A percentile compares a stretch with the other conserved stretches of the same genome.
phyloP scores from a whole-genome alignment of 2,797 vertebrate species.

The Pseudotriccus pelzelni region DNA sequence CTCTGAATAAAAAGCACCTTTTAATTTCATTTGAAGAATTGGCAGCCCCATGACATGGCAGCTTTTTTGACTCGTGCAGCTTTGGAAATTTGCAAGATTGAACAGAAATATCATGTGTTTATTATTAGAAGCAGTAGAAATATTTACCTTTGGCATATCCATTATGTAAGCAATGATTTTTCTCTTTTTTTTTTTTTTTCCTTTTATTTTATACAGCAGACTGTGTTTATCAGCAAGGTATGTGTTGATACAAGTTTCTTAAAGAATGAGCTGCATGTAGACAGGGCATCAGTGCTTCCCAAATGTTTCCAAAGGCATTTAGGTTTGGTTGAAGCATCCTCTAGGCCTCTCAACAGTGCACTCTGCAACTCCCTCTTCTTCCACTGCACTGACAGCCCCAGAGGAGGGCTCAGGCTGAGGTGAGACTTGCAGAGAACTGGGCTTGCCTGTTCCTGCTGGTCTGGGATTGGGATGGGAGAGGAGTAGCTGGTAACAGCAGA shows the following conservation, averaged over 20 bases:
- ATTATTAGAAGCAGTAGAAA: not conserved
- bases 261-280: not conserved
- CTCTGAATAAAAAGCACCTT: not conserved
- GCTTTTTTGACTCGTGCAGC: not conserved
- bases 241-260: not conserved
- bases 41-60: not conserved
- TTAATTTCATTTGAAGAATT: not conserved
- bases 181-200: not conserved
- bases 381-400: fast-evolving
- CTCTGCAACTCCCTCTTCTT: not conserved
- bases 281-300: not conserved
- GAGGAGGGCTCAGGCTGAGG: not conserved
- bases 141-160: not conserved
- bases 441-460: not conserved
- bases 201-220: not conserved
- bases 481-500: not conserved
- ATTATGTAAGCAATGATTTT: not conserved
- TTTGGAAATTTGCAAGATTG: not conserved
- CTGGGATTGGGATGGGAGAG: not conserved
- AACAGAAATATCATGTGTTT: not conserved
- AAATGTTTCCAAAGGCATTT: not conserved
- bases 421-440: not conserved
- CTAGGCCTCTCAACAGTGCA: not conserved
- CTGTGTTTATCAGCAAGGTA: not conserved
- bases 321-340: not conserved